Conservation (phyloP, 2,797 vertebrate species). For the Sebastes cheni region DNA sequence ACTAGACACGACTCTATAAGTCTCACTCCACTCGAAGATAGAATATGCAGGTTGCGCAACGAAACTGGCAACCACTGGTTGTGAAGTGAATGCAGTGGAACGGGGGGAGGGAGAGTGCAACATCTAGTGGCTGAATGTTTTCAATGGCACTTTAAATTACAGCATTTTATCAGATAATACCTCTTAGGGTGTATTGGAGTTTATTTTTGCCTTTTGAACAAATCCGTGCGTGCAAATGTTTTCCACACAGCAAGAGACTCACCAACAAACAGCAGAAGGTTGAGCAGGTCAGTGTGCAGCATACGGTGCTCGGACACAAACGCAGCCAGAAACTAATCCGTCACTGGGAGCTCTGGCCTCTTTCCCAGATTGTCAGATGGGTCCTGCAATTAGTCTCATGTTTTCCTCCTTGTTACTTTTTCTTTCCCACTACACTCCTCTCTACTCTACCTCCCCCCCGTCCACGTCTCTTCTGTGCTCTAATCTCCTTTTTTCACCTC, state of each 20-base stretch:
- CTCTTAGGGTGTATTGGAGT: background rate
- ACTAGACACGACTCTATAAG: no score
- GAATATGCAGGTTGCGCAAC: no score
- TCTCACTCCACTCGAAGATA: no score
- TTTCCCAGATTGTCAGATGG: conserved; percentile 54
- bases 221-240: background rate
- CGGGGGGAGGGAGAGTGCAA: no score
- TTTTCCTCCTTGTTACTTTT: background rate
- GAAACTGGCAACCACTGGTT: no score
- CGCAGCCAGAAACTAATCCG: conserved; percentile 47
- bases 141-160: background rate
- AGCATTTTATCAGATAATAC: background rate
- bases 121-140: background rate
- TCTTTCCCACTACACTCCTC: background rate
- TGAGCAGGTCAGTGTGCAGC: conserved; percentile 38
- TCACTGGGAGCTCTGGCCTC: conserved; percentile 42
- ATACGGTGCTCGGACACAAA: conserved; percentile 43
- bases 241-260: background rate
- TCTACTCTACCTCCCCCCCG: background rate
- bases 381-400: conserved; percentile 8
- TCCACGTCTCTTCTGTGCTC: background rate
- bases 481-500: background rate
- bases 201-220: background rate
- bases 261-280: conserved; percentile 13
- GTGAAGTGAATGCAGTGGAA: no score